Conservation (phyloP, 2,888 invertebrate species). For the Netelia fuscicornis region DNA sequence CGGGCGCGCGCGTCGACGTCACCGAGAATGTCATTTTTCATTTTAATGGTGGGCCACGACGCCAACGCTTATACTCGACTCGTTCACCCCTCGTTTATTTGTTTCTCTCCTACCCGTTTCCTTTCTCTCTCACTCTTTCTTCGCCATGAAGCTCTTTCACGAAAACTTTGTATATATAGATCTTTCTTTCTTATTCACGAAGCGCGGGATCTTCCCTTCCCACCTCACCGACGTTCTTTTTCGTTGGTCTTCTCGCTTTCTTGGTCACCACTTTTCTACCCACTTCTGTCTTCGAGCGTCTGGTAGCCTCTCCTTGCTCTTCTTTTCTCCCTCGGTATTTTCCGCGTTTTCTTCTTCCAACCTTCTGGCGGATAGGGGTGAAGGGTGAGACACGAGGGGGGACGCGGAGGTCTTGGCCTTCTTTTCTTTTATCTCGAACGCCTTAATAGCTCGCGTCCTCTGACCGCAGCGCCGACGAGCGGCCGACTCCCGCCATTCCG, state of each 20-base stretch:
- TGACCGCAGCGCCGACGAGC: neutral
- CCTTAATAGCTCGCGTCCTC: constrained; percentile 78
- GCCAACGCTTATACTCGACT: constrained; percentile 70
- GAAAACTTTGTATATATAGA: constrained; percentile 48
- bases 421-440: constrained; percentile 78
- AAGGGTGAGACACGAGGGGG: neutral
- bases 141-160: constrained; percentile 50
- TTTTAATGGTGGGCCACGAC: constrained; percentile 83
- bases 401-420: constrained; percentile 51
- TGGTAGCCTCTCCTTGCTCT: constrained; percentile 59
- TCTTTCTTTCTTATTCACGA: constrained; percentile 56
- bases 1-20: constrained; percentile 75
- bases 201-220: constrained; percentile 34
- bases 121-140: constrained; percentile 58
- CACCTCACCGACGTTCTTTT: constrained; percentile 65
- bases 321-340: constrained; percentile 66
- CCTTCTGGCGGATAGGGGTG: neutral
- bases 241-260: constrained; percentile 43
- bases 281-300: constrained; percentile 32
- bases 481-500: constrained; percentile 13
- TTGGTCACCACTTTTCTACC: constrained; percentile 42
- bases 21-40: constrained; percentile 84
- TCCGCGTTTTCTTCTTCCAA: constrained; percentile 51
- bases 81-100: constrained; percentile 76
- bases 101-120: constrained; percentile 74